These are phyloP conservation scores for Rhinopithecus roxellana DNA, from an alignment of 2,113 vertebrate species.

Conservation along the genomic window DNA sequence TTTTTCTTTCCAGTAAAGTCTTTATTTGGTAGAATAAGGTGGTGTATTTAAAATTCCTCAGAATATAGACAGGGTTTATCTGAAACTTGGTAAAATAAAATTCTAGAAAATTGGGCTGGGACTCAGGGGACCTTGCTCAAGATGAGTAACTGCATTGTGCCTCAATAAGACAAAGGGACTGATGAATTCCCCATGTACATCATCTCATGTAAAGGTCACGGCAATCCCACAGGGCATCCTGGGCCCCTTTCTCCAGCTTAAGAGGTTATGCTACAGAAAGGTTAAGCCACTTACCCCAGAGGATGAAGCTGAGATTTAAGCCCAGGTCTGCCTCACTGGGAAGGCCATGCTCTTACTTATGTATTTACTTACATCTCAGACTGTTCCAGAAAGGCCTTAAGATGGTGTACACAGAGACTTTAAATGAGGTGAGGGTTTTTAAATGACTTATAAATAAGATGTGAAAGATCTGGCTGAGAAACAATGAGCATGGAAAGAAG, in stretches of 20 bases:
- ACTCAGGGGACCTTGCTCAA: not conserved
- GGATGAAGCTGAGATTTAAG: not conserved
- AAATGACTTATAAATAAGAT: not conserved
- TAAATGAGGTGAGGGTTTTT: not conserved
- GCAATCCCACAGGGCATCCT: no score
- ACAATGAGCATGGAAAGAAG: not conserved
- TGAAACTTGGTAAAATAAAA: slow-evolving; percentile 29
- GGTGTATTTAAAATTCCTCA: not conserved
- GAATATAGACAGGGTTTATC: not conserved
- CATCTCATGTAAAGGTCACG: not conserved
- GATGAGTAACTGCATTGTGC: not conserved
- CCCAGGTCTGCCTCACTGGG: not conserved
- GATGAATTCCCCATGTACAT: accelerated
- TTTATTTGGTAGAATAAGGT: not conserved
- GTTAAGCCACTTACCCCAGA: not conserved
- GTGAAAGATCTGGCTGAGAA: not conserved
- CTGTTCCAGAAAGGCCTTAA: not conserved
- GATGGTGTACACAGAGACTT: not conserved
- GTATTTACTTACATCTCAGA: not conserved
- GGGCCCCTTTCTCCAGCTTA: not conserved
- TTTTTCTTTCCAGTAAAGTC: not conserved
- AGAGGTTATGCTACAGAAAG: not conserved
- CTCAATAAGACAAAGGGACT: not conserved
- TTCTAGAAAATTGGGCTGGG: not conserved
- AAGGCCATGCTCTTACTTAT: not conserved